These are phyloP conservation scores for Thalassarche chlororhynchos DNA, from an alignment of 2,113 vertebrate species.

Conservation along the genomic window DNA sequence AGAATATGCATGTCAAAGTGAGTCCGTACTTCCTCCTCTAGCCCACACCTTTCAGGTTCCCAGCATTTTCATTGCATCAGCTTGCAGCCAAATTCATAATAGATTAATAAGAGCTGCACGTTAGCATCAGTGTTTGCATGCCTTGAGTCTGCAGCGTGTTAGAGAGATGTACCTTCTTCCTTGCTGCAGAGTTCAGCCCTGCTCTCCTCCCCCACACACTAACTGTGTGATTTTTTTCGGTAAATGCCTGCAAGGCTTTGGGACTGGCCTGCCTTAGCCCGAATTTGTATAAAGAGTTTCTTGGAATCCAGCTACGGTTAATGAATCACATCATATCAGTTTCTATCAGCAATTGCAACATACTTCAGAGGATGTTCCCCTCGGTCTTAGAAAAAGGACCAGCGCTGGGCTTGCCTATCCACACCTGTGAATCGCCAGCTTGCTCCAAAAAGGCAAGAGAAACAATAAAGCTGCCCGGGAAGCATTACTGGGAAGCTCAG, in stretches of 20 bases:
- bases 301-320: slow-evolving; percentile 16
- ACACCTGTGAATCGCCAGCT: rapidly evolving
- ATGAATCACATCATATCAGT: slow-evolving; percentile 38
- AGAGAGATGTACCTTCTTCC: neutral
- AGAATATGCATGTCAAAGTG: slow-evolving; percentile 12
- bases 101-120: neutral
- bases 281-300: neutral
- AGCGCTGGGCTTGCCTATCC: neutral
- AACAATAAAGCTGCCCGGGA: neutral
- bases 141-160: neutral
- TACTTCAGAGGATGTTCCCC: neutral
- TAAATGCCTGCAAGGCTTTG: slow-evolving; percentile 10
- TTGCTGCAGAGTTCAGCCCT: neutral
- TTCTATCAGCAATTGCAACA: slow-evolving; percentile 47
- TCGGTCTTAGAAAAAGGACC: neutral
- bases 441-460: neutral
- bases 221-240: neutral
- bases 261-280: slow-evolving; percentile 5
- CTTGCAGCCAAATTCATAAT: neutral
- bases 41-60: slow-evolving; percentile 37
- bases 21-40: slow-evolving; percentile 23
- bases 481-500: neutral
- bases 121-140: slow-evolving; percentile 2
- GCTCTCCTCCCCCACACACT: neutral
- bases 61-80: slow-evolving; percentile 6